Evolutionary conservation across 2,888 invertebrate genomes (phyloP), one percentile per base, ranked within the genome.

Genomic region (Aproaerema taeniolella): DNA sequence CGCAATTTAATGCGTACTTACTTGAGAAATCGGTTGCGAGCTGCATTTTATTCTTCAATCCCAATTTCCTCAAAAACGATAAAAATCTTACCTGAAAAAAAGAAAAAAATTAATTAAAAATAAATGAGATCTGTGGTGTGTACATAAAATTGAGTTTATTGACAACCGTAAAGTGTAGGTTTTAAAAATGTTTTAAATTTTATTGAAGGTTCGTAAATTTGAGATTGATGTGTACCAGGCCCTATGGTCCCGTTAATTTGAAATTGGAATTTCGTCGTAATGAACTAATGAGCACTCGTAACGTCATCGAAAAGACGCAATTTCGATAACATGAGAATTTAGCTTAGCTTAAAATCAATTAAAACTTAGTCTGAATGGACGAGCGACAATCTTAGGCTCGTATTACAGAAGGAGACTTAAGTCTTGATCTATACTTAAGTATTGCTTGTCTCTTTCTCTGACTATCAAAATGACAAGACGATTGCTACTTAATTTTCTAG

Each of bases 81-180:
- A 43, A 43, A 46, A 50, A 45, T 50, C 72, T 62, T 66, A 73
- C 73, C 73, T 73, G 71, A 52, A 66, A 70, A 54, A 52, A 16
- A 32, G 45, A 51, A 41, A 53, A 49, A 63, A 53, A 53, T 57
- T 55, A 61, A 64, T 67, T 64, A 65, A 61, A 50, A 40, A n/a
- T 50, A 48, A 56, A 50, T 49, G 45, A 58, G 32, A 42, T 31
- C 39, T 39, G 52, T 43, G 32, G 41, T 31, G 40, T 39, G 52
- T 43, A 47, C 49, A 55, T 54, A 50, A 52, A 55, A 54, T 55
- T 53, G 52, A 53, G 51, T 57, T 61, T 60, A 58, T 57, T 55
- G 51, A 20, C 13, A 15, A 30, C 37, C n/a, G 36, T 60, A 58
- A 63, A 60, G 20, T n/a, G 20, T 26, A 26, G 8, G 20, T 9